A percentile compares a stretch with the other conserved stretches of the same genome.
These are phyloP conservation scores for Anguilla obscura DNA, from an alignment of 2,797 vertebrate species.

Conservation along the genomic window DNA sequence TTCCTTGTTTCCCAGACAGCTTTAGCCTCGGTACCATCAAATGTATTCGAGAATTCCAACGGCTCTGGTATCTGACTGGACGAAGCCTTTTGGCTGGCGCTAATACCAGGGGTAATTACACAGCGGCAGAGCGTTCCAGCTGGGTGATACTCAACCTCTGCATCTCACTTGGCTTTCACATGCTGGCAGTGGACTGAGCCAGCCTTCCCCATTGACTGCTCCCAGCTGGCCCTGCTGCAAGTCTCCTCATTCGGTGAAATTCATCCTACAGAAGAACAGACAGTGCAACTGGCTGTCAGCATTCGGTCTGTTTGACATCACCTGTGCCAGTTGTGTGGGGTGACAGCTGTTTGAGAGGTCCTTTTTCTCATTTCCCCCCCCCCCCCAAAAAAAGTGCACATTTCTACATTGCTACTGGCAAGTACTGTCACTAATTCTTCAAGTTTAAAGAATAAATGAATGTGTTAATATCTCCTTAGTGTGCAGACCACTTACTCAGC, in stretches of 20 bases:
- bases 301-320: conserved; percentile 59
- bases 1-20: background rate
- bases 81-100: conserved; percentile 26
- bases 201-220: conserved; percentile 62
- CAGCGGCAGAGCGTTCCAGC: conserved; percentile 75
- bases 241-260: conserved; percentile 55
- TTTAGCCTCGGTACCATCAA: conserved; percentile 67
- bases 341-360: background rate
- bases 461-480: background rate
- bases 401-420: background rate
- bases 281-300: conserved; percentile 61
- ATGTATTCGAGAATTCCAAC: conserved; percentile 68
- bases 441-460: background rate
- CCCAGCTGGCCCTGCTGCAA: conserved; percentile 73
- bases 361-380: background rate
- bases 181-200: conserved; percentile 72
- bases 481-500: background rate
- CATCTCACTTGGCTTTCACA: conserved; percentile 75
- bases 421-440: background rate
- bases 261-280: conserved; percentile 63
- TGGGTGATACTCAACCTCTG: conserved; percentile 75
- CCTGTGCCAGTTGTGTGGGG: background rate
- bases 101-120: conserved; percentile 68
- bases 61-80: conserved; percentile 75
- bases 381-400: background rate